Evolutionary conservation across 2,113 vertebrate species (phyloP).

Genomic region (Bubo bubo): DNA sequence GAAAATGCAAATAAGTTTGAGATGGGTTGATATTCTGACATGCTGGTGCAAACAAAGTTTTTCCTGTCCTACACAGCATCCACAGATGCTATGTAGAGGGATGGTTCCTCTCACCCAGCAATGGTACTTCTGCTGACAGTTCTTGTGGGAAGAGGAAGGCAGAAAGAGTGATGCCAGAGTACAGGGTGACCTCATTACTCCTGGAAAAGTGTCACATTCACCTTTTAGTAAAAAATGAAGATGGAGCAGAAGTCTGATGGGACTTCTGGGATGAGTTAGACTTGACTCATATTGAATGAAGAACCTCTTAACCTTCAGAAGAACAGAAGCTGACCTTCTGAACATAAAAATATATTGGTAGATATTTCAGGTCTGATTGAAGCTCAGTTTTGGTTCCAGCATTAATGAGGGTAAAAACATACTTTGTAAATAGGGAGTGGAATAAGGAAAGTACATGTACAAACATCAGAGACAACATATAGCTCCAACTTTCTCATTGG

Average conservation of each 20-base stretch:
- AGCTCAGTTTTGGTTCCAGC: background rate
- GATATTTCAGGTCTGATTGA: background rate
- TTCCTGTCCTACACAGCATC: background rate
- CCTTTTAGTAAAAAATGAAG: background rate
- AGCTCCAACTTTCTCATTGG: background rate
- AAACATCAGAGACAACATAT: background rate
- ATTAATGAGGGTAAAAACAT: background rate
- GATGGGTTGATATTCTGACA: background rate
- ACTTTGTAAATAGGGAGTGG: background rate
- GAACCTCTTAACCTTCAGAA: background rate
- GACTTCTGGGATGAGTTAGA: background rate
- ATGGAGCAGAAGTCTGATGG: background rate
- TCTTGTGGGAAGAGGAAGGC: background rate
- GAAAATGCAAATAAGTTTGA: background rate
- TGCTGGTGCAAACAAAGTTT: background rate
- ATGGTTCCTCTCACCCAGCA: background rate
- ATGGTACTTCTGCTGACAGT: background rate
- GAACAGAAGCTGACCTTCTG: background rate
- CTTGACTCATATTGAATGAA: background rate
- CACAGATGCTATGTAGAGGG: rapidly evolving
- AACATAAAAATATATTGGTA: background rate
- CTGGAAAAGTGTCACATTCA: background rate
- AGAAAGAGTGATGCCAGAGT: background rate
- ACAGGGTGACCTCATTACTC: background rate
- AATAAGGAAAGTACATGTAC: background rate